These are phyloP conservation scores for Megalonaias nervosa DNA, from an alignment of 1,140 invertebrate genomes.

Conservation along the genomic window DNA sequence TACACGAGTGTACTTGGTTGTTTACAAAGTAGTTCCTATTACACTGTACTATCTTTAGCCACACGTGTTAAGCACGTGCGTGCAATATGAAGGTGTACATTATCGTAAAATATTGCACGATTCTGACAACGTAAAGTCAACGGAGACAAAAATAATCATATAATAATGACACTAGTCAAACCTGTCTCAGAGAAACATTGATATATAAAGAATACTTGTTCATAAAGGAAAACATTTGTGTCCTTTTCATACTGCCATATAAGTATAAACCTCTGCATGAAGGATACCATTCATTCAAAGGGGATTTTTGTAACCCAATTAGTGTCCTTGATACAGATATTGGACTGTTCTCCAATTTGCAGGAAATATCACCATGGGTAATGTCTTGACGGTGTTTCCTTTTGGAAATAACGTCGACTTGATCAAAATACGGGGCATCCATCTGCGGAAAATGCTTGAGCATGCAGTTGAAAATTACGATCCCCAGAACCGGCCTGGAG, in stretches of 20 bases:
- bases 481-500: conserved; percentile 73
- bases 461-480: conserved; percentile 75
- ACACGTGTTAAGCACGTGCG: too few species aligned
- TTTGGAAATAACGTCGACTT: conserved; percentile 82
- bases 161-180: too few species aligned
- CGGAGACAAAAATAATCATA: too few species aligned
- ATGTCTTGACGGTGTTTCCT: conserved; percentile 78
- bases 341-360: conserved; percentile 11
- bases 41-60: too few species aligned
- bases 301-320: not conserved
- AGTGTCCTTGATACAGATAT: not conserved
- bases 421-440: conserved; percentile 77
- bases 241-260: not conserved
- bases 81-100: too few species aligned
- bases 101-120: too few species aligned
- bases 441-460: conserved; percentile 78
- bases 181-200: too few species aligned
- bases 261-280: not conserved
- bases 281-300: not conserved
- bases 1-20: too few species aligned
- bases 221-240: too few species aligned
- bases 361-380: conserved; percentile 79
- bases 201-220: too few species aligned
- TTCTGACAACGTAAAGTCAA: too few species aligned
- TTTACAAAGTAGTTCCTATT: too few species aligned